Percentiles rank a stretch among this genome's conserved stretches.
These are phyloP conservation scores for Stomorhina lunata DNA, from an alignment of 2,888 invertebrate species.

Conservation along the genomic window DNA sequence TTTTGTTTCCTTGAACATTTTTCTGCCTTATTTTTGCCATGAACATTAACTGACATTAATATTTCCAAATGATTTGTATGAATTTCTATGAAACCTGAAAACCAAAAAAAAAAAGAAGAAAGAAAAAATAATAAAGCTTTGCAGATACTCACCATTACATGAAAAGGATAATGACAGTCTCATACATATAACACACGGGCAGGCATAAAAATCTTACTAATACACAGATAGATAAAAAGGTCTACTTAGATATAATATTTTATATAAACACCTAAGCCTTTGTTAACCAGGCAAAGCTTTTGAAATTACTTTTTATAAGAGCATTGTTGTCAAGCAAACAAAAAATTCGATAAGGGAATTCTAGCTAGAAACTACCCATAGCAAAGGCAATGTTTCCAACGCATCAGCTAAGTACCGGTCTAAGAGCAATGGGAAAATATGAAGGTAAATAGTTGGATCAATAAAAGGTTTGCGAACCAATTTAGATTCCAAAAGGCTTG, in stretches of 20 bases:
- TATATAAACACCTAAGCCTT: background rate
- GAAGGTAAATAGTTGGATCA: too few relatives aligned
- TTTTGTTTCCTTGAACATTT: conserved; percentile 41
- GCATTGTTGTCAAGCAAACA: too few relatives aligned
- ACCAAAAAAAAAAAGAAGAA: background rate
- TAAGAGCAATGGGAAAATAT: too few relatives aligned
- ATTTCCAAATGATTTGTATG: conserved; percentile 65
- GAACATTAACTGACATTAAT: conserved; percentile 67
- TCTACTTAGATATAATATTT: background rate
- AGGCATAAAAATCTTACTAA: background rate
- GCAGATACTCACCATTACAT: conserved; percentile 13
- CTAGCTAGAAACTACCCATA: too few relatives aligned
- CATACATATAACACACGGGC: background rate
- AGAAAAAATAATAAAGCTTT: conserved; percentile 12
- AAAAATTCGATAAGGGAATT: too few relatives aligned
- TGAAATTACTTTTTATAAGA: too few relatives aligned
- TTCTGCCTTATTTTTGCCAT: background rate
- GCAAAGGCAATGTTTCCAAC: too few relatives aligned
- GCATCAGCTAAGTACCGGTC: too few relatives aligned
- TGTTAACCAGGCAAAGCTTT: background rate
- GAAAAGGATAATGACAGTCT: conserved; percentile 36
- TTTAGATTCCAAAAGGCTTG: too few relatives aligned
- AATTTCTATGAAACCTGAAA: conserved; percentile 32
- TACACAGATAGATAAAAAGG: background rate
- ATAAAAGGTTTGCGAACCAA: too few relatives aligned